Evolutionary conservation across 1,140 invertebrate species (phyloP).

Genomic region (Centruroides vittatus): DNA sequence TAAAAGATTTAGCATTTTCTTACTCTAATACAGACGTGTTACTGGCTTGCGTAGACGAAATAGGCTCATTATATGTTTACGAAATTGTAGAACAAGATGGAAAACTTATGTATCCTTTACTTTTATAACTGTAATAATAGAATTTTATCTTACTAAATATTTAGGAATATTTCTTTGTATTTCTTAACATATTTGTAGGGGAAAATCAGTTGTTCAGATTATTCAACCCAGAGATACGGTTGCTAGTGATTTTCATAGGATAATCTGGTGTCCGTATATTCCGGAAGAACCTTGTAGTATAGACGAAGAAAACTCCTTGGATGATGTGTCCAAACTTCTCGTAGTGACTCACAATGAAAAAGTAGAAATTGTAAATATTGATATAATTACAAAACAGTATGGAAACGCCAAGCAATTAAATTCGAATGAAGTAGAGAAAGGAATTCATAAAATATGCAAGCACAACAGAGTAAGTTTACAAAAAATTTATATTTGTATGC

Average conservation of each 20-base stretch:
- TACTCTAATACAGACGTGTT: constrained; percentile 56
- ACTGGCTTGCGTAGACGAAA: constrained; percentile 69
- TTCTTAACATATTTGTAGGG: constrained; percentile 11
- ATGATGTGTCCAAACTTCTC: constrained; percentile 60
- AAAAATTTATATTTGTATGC: too few species aligned
- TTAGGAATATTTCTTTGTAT: background rate
- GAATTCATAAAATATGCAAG: constrained; percentile 47
- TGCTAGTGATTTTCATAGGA: constrained; percentile 35
- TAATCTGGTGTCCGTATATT: constrained; percentile 88
- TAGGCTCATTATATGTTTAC: constrained; percentile 63
- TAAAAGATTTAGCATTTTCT: constrained; percentile 79
- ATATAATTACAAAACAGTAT: constrained; percentile 35
- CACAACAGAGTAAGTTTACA: constrained; percentile 31
- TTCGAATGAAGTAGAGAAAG: constrained; percentile 35
- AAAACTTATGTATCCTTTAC: constrained; percentile 30
- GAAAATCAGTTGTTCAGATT: constrained; percentile 32
- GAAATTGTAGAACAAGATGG: constrained; percentile 43
- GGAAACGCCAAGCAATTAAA: constrained; percentile 31
- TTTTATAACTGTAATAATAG: background rate
- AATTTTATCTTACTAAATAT: background rate
- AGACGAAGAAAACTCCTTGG: constrained; percentile 34
- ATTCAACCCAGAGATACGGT: constrained; percentile 30
- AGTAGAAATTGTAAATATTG: constrained; percentile 48
- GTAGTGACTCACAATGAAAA: constrained; percentile 61
- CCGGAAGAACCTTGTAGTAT: constrained; percentile 39